These are phyloP conservation scores for Silurus aristotelis DNA, from an alignment of 2,797 vertebrate genomes.

Conservation along the genomic window DNA sequence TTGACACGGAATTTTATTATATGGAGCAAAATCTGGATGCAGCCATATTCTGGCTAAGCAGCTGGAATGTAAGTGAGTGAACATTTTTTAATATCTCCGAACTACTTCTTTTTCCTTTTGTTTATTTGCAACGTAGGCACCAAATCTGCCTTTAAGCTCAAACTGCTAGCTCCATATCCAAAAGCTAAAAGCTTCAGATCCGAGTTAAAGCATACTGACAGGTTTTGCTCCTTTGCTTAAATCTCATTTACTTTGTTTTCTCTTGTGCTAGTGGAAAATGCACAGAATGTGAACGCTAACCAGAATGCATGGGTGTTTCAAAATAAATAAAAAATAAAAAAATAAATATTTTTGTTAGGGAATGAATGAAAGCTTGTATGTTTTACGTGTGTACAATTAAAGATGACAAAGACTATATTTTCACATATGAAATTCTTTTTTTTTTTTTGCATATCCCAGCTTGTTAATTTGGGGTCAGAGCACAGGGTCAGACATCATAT, in stretches of 20 bases:
- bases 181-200: background rate
- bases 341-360: background rate
- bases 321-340: too few species aligned
- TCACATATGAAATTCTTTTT: too few species aligned
- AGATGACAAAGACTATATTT: too few species aligned
- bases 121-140: background rate
- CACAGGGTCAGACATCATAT: too few species aligned
- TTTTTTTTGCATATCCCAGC: too few species aligned
- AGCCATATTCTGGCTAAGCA: background rate
- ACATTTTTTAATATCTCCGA: background rate
- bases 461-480: too few species aligned
- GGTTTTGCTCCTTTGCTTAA: background rate
- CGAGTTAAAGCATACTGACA: background rate
- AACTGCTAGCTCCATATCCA: background rate
- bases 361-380: constrained; percentile 14
- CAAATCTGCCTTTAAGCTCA: background rate
- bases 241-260: background rate
- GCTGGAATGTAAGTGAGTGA: background rate
- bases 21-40: background rate
- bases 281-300: background rate
- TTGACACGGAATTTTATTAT: background rate
- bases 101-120: background rate
- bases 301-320: background rate
- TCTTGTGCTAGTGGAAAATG: background rate
- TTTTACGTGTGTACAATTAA: background rate